These are phyloP conservation scores for Centropyge bicolor DNA, from an alignment of 2,797 vertebrate genomes.

Conservation along the genomic window DNA sequence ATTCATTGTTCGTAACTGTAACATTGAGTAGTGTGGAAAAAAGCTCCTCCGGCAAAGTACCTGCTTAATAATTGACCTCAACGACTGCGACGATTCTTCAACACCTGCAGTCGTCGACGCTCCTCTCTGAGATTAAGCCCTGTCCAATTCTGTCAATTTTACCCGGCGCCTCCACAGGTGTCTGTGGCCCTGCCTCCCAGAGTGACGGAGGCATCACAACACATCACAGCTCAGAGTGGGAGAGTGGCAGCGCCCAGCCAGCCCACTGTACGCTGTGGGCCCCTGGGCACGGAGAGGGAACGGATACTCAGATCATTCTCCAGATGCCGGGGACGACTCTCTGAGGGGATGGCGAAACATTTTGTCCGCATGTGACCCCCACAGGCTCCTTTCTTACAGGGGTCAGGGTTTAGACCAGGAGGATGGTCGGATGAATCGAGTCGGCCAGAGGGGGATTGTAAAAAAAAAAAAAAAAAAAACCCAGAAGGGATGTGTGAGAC, in stretches of 20 bases:
- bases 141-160: slow-evolving; percentile 76
- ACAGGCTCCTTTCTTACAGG: slow-evolving; percentile 51
- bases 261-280: slow-evolving; percentile 51
- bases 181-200: slow-evolving; percentile 64
- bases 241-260: slow-evolving; percentile 79
- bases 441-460: slow-evolving; percentile 57
- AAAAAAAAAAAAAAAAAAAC: slow-evolving; percentile 39
- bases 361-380: slow-evolving; percentile 68
- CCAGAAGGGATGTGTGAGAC: slow-evolving; percentile 49
- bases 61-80: background rate
- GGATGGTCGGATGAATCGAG: slow-evolving; percentile 36
- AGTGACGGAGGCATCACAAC: slow-evolving; percentile 83
- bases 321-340: slow-evolving; percentile 65
- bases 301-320: slow-evolving; percentile 73
- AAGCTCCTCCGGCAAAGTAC: background rate
- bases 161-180: slow-evolving; percentile 79
- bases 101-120: slow-evolving; percentile 40
- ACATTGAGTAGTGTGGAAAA: background rate
- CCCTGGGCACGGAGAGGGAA: slow-evolving; percentile 56
- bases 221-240: slow-evolving; percentile 76
- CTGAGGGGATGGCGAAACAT: slow-evolving; percentile 61
- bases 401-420: slow-evolving; percentile 62
- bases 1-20: too few relatives aligned
- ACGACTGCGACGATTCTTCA: slow-evolving; percentile 13
- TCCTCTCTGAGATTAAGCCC: slow-evolving; percentile 54